Evolutionary conservation across 2,888 invertebrate genomes (phyloP).

Genomic region (Luperina testacea): DNA sequence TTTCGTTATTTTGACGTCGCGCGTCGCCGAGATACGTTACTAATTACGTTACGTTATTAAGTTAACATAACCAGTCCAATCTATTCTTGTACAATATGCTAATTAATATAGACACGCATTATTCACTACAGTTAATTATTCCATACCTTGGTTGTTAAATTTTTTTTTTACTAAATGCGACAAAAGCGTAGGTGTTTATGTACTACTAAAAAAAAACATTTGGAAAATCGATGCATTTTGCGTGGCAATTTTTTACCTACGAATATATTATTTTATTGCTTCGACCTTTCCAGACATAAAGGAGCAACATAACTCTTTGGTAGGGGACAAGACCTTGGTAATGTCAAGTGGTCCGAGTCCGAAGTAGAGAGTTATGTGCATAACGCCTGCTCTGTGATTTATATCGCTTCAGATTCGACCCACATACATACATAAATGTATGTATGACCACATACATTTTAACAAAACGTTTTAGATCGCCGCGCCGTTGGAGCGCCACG

Average conservation of each 20-base stretch:
- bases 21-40: neutral
- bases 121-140: neutral
- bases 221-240: neutral
- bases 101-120: neutral
- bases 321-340: slow-evolving; percentile 80
- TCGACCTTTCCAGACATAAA: slow-evolving; percentile 52
- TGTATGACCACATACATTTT: slow-evolving; percentile 79
- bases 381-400: slow-evolving; percentile 86
- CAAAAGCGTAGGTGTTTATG: neutral
- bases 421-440: slow-evolving; percentile 78
- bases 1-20: neutral
- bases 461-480: slow-evolving; percentile 76
- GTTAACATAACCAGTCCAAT: neutral
- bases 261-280: neutral
- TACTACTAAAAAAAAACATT: neutral
- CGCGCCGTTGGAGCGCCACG: slow-evolving; percentile 69
- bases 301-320: slow-evolving; percentile 55
- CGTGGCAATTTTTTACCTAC: neutral
- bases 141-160: neutral
- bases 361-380: slow-evolving; percentile 85
- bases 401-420: slow-evolving; percentile 81
- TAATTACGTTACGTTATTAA: neutral
- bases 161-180: neutral
- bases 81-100: neutral
- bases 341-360: slow-evolving; percentile 83